Conservation (phyloP, 2,113 vertebrate genomes). For the Calonectris borealis region DNA sequence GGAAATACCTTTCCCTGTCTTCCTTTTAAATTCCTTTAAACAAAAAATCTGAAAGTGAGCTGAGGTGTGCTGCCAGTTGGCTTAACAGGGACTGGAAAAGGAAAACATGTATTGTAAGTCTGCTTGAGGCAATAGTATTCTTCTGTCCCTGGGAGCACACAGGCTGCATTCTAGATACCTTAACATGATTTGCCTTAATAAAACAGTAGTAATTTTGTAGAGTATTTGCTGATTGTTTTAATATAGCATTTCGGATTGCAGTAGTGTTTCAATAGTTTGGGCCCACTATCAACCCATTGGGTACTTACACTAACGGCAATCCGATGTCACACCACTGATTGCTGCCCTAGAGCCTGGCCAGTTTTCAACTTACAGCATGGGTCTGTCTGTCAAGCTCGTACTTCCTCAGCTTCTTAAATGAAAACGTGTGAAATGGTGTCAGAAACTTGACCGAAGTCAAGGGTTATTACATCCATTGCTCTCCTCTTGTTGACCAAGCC, state of each 20-base stretch:
- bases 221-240: neutral
- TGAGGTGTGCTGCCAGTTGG: neutral
- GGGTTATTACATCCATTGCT: neutral
- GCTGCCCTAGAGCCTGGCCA: neutral
- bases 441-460: neutral
- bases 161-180: neutral
- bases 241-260: neutral
- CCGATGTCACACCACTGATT: fast-evolving
- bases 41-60: neutral
- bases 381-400: neutral
- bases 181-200: neutral
- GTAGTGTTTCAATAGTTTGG: neutral
- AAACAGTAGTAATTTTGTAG: neutral
- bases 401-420: neutral
- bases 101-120: neutral
- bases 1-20: neutral
- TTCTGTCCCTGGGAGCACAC: neutral
- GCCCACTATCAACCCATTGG: neutral
- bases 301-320: fast-evolving
- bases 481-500: neutral
- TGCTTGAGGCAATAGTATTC: neutral
- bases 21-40: neutral
- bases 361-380: neutral
- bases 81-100: neutral
- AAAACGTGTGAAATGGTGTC: neutral